These are phyloP conservation scores for Drosophila fuyamai DNA, from an alignment of 1,140 invertebrate species.

Conservation along the genomic window DNA sequence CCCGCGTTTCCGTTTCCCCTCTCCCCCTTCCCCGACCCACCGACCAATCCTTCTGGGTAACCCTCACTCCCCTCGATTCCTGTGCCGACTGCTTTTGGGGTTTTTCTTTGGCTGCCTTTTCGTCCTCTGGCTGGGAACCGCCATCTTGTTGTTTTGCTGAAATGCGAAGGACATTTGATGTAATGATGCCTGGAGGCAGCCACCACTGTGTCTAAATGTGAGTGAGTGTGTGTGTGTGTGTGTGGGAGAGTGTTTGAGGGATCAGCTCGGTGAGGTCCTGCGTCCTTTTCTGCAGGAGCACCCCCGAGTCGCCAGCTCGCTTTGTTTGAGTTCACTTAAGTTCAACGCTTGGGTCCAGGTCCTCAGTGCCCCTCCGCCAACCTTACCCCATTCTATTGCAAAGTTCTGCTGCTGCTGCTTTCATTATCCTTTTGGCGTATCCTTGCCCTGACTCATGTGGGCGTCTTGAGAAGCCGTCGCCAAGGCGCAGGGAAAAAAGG, in stretches of 20 bases:
- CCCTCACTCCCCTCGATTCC: constrained; percentile 5
- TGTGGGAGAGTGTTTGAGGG: constrained; percentile 30
- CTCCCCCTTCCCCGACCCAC: background rate
- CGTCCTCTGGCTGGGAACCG: constrained; percentile 60
- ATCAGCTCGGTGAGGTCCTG: constrained; percentile 55
- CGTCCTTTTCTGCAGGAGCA: constrained; percentile 58
- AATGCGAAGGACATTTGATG: constrained; percentile 83
- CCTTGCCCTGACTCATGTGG: constrained; percentile 77
- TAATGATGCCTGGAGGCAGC: constrained; percentile 83
- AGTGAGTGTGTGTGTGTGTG: constrained; percentile 33
- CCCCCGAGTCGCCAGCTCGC: constrained; percentile 63
- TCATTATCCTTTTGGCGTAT: constrained; percentile 82
- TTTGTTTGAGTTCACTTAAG: constrained; percentile 84
- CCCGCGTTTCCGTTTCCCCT: constrained; percentile 17
- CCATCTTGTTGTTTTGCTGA: constrained; percentile 83
- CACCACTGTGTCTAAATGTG: constrained; percentile 50
- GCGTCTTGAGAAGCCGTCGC: constrained; percentile 72
- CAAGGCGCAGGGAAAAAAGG: constrained; percentile 54
- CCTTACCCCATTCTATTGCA: constrained; percentile 38
- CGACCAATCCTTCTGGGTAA: constrained; percentile 23
- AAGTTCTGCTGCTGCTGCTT: constrained; percentile 73
- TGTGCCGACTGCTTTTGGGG: constrained; percentile 56
- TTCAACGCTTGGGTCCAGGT: constrained; percentile 74
- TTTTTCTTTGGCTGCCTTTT: constrained; percentile 71
- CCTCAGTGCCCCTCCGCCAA: constrained; percentile 26